Base-by-base conservation (phyloP, 2,888 invertebrate genomes). In the Hydraecia micacea region DNA sequence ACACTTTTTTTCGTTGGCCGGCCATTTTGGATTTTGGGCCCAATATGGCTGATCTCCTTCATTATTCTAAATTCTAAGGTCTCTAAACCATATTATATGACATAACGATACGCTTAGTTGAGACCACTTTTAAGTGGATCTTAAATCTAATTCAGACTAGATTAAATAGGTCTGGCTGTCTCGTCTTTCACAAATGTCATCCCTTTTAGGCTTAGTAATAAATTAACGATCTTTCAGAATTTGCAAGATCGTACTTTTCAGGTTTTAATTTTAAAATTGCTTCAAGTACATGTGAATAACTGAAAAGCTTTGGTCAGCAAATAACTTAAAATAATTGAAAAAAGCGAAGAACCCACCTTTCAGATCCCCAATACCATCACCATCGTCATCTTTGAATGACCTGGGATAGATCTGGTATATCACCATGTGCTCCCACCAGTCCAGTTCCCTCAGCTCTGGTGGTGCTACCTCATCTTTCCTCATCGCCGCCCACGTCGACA, bases 351-450 rank as follows among this genome's bases (percentile, higher is more conserved):
- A 58, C 85, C 58, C 73, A 97, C 98, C 98, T 93, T 97, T 97
- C 9, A 99, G 93, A 94, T 99, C 99, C 0, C 99, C 99, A 46
- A 98, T 96, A 8, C 99, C 99, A 93, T 98, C 98, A 0, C 98
- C 98, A 93, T 98, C 95, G 25, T 97, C 97, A 92, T 99, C 99
- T 92, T 97, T 97, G 94, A 98, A 99, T 0, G 99, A 98, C 78
- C 98, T 97, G 0, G 98, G 98, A 92, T 98, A 98, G 55, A 99
- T 98, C 94, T 99, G 98, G 94, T 99, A 99, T 84, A 98, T 97
- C 32, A 98, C 97, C 0, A 98, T 97, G 63, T 97, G 97, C 92
- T 98, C 87, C 88, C 88, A 88, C 88, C 88, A 88, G 87, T 98
- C 98, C 65, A 93, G 75, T 0, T 89, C 84, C 65, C 77, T 84